Conservation (phyloP, 2,888 invertebrate species). For the Lasioglossum vierecki region DNA sequence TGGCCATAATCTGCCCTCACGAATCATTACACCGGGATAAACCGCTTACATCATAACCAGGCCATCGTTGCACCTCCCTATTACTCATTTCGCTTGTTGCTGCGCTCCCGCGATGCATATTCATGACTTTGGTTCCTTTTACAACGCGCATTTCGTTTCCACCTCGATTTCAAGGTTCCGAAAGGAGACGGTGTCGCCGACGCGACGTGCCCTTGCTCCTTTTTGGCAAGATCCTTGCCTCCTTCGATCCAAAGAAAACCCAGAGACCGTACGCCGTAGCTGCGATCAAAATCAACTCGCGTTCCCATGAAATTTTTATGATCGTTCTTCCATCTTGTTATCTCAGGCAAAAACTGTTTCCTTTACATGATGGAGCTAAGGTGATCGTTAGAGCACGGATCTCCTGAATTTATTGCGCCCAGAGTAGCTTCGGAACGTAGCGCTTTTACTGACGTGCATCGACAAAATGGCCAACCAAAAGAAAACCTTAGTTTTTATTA, state of each 20-base stretch:
- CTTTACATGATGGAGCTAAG: not conserved
- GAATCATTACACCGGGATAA: slow-evolving; percentile 64
- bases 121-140: slow-evolving; percentile 47
- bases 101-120: slow-evolving; percentile 54
- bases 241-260: not conserved
- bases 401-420: not conserved
- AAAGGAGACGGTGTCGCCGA: not conserved
- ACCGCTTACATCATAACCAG: slow-evolving; percentile 68
- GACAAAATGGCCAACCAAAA: not conserved
- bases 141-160: slow-evolving; percentile 43
- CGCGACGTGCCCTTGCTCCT: not conserved
- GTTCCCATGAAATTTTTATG: slow-evolving; percentile 1
- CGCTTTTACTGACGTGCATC: not conserved
- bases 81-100: slow-evolving; percentile 58
- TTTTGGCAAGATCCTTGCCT: not conserved
- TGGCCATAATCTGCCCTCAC: slow-evolving; percentile 45
- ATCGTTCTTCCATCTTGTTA: not conserved
- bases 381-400: slow-evolving; percentile 1
- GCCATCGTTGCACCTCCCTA: slow-evolving; percentile 53
- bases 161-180: slow-evolving; percentile 33
- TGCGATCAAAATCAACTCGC: not conserved
- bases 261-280: not conserved
- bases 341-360: not conserved
- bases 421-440: not conserved
- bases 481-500: not conserved